A percentile compares a stretch with the other conserved stretches of the same genome.
phyloP scores from a whole-genome alignment of 2,113 vertebrate species.

The Serilophus lunatus region DNA sequence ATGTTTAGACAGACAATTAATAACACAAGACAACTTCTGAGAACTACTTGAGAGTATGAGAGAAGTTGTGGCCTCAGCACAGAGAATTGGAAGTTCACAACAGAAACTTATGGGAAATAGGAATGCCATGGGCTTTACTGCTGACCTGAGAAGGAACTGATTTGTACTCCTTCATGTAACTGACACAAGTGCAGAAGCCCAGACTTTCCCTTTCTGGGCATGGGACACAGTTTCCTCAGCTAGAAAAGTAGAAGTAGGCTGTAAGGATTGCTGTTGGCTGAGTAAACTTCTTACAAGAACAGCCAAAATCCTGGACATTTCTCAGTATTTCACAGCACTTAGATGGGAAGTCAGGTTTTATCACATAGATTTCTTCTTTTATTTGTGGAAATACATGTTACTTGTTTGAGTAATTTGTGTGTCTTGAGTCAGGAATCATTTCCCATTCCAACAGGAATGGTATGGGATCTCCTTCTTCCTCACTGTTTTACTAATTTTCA shows the following conservation, averaged over 20 bases:
- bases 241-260: neutral
- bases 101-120: neutral
- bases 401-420: neutral
- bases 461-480: neutral
- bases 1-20: neutral
- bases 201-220: neutral
- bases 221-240: neutral
- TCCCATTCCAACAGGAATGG: neutral
- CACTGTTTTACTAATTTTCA: neutral
- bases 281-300: neutral
- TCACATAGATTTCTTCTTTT: neutral
- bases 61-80: neutral
- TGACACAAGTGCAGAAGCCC: neutral
- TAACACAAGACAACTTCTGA: neutral
- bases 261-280: neutral
- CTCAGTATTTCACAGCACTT: neutral
- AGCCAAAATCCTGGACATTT: neutral
- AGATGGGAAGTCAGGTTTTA: neutral
- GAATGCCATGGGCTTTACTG: neutral
- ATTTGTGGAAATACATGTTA: neutral
- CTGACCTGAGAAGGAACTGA: neutral
- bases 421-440: neutral
- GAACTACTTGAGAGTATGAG: neutral
- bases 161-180: neutral
- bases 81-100: neutral